Percentiles rank a stretch among this genome's conserved stretches.
These are phyloP conservation scores for Onychorhynchus coronatus DNA, from an alignment of 2,113 vertebrate species.

Conservation along the genomic window DNA sequence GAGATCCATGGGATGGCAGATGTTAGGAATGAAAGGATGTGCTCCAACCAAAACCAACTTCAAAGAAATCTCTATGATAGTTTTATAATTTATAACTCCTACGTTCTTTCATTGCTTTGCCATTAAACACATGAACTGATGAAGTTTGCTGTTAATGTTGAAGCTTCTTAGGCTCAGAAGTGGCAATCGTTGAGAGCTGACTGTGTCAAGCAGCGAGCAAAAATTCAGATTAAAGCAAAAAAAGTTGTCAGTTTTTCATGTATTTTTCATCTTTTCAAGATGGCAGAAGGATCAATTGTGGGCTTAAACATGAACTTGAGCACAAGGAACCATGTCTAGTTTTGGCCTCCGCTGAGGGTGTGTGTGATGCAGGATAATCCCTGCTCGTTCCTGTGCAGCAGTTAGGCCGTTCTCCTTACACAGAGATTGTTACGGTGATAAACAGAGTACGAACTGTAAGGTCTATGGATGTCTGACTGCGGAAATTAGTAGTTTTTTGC, in stretches of 20 bases:
- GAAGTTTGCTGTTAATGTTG: accelerated
- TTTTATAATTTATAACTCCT: neutral
- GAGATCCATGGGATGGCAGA: neutral
- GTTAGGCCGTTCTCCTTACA: accelerated
- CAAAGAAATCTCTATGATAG: neutral
- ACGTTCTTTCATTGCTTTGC: neutral
- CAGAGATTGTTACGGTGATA: neutral
- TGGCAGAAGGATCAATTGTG: neutral
- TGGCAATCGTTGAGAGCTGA: neutral
- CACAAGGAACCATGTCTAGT: neutral
- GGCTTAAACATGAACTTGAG: neutral
- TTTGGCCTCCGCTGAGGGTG: neutral
- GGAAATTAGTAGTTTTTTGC: neutral
- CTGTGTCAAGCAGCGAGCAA: neutral
- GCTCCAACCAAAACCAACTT: neutral
- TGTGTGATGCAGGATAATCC: neutral
- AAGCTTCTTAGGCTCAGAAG: neutral
- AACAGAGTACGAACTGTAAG: neutral
- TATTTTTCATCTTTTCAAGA: neutral
- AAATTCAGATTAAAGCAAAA: neutral
- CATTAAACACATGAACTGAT: neutral
- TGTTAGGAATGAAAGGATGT: neutral
- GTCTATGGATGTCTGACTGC: neutral
- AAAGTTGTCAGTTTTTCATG: neutral
- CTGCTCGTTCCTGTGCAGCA: accelerated